phyloP scores from a whole-genome alignment of 2,797 vertebrate genomes.

The Enteromius argenteus region DNA sequence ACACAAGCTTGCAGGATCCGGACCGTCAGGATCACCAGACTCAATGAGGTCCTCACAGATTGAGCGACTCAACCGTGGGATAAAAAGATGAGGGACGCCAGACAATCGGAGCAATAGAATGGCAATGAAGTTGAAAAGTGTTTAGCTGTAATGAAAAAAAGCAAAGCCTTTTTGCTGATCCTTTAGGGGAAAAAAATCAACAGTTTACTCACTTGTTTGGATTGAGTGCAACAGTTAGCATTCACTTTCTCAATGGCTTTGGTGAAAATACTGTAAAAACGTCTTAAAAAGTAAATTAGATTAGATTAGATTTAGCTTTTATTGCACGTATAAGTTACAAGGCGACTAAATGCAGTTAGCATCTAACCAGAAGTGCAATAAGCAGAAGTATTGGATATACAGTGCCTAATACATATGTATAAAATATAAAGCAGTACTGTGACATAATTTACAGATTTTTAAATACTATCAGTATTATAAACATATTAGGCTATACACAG shows the following conservation, averaged over 20 bases:
- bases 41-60: conserved; percentile 33
- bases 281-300: too few species aligned
- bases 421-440: too few species aligned
- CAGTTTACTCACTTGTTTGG: not conserved
- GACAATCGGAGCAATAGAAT: not conserved
- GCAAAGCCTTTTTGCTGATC: too few species aligned
- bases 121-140: not conserved
- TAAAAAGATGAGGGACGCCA: not conserved
- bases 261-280: not conserved
- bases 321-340: too few species aligned
- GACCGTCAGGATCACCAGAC: conserved; percentile 16
- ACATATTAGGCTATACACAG: too few species aligned
- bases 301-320: too few species aligned
- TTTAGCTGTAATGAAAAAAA: not conserved
- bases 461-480: too few species aligned
- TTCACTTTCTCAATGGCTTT: not conserved
- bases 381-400: too few species aligned
- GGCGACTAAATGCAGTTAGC: too few species aligned
- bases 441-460: too few species aligned
- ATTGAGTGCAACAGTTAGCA: not conserved
- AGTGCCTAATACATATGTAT: too few species aligned
- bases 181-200: not conserved
- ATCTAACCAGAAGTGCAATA: too few species aligned
- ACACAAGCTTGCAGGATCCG: conserved; percentile 19
- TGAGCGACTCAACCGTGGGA: not conserved